Base-by-base conservation (phyloP, 2,797 vertebrate species). In the Xenentodon cancila region DNA sequence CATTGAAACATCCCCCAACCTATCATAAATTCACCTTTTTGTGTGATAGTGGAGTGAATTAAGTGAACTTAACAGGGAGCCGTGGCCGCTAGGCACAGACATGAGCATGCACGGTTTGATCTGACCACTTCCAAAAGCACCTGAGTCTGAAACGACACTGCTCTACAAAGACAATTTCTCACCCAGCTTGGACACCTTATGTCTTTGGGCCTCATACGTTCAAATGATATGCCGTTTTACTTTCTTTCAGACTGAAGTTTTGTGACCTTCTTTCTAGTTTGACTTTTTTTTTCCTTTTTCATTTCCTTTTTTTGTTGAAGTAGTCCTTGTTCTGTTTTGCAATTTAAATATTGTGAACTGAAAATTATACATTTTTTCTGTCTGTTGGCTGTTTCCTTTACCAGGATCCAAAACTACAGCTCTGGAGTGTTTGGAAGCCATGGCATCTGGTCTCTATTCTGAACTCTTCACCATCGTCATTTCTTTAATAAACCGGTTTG, bases 381-480 rank as follows among this genome's bases (percentile, higher is more conserved):
- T 64, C 18, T 79, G 48, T 30, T 15, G 18, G 46, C 46, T 75
- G 25, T 56, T 32, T 59, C 47, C 55, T 40, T 21, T 46, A 47
- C 40, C 90, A 97, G 97, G 95, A 81, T 90, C 92, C 73, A 98
- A 95, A 85, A 82, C 94, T 64, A 94, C 95, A 0, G 97, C 96
- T 0, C 72, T 95, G 86, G 97, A 99, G 80, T 97, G 96, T 85
- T 88, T 99, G 68, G 97, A 98, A 84, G 96, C 95, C 64, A 94
- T 97, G 94, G 96, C 92, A 0, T 92, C 95, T 0, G 92, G 95
- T 53, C 93, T 99, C 72, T 99, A 99, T 81, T 94, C 96, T 0
- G 97, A 99, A 64, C 89, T 98, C 71, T 99, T 99, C 89, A 96
- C 93, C 0, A 86, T 96, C 40, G 89, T 98, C 53, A 91, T 99